phyloP scores from a whole-genome alignment of 2,797 vertebrate species.

The Pampus argenteus region DNA sequence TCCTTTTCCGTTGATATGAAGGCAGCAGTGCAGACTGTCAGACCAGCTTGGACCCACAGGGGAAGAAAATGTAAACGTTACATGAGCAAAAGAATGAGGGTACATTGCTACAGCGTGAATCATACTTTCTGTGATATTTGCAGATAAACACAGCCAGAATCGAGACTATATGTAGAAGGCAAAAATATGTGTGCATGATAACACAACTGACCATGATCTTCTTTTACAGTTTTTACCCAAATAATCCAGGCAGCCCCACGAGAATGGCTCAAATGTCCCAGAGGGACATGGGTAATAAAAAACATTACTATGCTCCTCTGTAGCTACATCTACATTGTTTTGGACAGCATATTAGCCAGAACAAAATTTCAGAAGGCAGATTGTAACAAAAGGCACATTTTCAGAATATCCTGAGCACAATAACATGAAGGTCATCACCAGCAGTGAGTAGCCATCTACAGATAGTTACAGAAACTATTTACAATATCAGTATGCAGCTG shows the following conservation, averaged over 20 bases:
- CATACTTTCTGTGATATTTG: not conserved
- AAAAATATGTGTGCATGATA: slow-evolving; percentile 13
- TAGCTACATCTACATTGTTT: slow-evolving; percentile 7
- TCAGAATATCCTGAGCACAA: not conserved
- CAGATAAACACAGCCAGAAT: not conserved
- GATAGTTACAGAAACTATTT: not conserved
- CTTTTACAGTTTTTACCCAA: slow-evolving; percentile 13
- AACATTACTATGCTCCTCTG: not conserved
- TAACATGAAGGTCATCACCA: not conserved
- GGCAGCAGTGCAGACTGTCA: slow-evolving; percentile 3
- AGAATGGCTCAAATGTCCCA: slow-evolving; percentile 30
- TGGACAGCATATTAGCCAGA: not conserved
- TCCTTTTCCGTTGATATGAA: slow-evolving; percentile 3
- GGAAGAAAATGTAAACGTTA: not conserved
- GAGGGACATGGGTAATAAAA: slow-evolving; percentile 15
- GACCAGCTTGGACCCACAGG: not conserved
- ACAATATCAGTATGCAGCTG: not conserved
- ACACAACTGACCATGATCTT: slow-evolving; percentile 14
- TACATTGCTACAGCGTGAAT: not conserved
- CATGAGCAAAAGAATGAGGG: not conserved
- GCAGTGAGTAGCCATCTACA: not conserved
- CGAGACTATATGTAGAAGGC: not conserved
- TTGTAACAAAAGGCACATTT: not conserved
- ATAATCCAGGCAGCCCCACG: slow-evolving; percentile 25
- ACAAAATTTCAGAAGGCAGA: not conserved